Base-by-base conservation (phyloP, 2,797 vertebrate genomes). In the Loris lydekkerianus region DNA sequence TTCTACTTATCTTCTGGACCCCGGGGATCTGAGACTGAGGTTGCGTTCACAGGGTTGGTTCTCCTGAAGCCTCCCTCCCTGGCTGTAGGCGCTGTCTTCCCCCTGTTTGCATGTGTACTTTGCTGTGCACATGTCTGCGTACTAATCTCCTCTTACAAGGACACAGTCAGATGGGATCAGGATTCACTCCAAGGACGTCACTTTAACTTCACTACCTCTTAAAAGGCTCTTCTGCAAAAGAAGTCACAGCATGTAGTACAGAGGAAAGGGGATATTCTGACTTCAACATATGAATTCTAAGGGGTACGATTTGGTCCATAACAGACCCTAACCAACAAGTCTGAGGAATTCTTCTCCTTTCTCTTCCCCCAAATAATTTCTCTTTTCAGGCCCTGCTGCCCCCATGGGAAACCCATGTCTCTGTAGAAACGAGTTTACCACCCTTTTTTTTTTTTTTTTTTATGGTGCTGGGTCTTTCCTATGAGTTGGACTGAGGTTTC, bases 401-500 rank as follows among this genome's bases (percentile, higher is more conserved):
- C 4, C 40, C 18, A 0, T 23, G 37, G 25, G 29, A 78, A n/a
- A 25, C 67, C 65, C 63, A 43, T n/a, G 31, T 72, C 53, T 49
- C 15, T 14, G 31, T 15, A 29, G 86, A 67, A 43, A 63, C 1
- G 0, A 31, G 10, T 46, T 40, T 40, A 40, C 21, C 53, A 31
- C 76, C 49, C 2, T 83, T 81, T 86, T 81, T 85, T 11, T 53
- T 53, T 53, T 53, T 76, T 7, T 46, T 46, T 43, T 86, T 81
- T 82, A 58, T 85, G 34, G 6, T 73, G 72, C 34, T 40, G 20
- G 1, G 25, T 69, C 73, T 75, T 13, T 23, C 29, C 60, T 78
- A 81, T 46, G 77, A 92, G 65, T 67, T 7, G 80, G 43, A 69
- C 27, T 67, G 86, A 75, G 49, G 82, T 90, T 96, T 94, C 63